A percentile compares a stretch with the other conserved stretches of the same genome.
Evolutionary conservation across 1,140 invertebrate genomes (phyloP).

Genomic region (Drosophila aff.): DNA sequence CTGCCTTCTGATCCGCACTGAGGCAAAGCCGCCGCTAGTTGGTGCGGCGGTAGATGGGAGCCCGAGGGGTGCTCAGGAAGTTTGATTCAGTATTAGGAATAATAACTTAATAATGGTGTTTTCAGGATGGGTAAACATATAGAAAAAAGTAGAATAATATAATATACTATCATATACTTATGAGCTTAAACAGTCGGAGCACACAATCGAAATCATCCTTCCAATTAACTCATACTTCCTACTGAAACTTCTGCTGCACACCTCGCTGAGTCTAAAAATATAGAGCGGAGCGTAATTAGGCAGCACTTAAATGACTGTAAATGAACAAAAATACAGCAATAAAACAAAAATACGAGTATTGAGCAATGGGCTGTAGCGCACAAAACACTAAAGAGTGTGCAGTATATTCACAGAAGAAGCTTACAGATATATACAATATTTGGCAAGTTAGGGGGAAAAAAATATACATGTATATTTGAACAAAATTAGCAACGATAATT

Average conservation of each 20-base stretch:
- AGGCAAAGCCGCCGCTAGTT: constrained; percentile 39
- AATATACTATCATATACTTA: not conserved
- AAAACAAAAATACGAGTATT: constrained; percentile 50
- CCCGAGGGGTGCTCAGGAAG: constrained; percentile 34
- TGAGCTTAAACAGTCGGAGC: not conserved
- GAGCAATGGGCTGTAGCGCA: constrained; percentile 38
- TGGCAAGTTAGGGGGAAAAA: not conserved
- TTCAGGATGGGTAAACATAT: not conserved
- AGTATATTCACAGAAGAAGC: not conserved
- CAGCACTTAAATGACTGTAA: constrained; percentile 70
- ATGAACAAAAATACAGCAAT: constrained; percentile 65
- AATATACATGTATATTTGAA: constrained; percentile 1
- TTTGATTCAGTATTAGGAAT: not conserved
- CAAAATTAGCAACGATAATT: constrained; percentile 6
- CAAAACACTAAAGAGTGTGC: constrained; percentile 13
- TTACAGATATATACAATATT: not conserved
- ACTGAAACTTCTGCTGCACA: constrained; percentile 1
- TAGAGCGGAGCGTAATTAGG: constrained; percentile 74
- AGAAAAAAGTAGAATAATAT: not conserved
- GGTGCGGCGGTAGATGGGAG: constrained; percentile 27
- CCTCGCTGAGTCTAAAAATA: constrained; percentile 40
- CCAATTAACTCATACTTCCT: not conserved
- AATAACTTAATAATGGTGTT: not conserved
- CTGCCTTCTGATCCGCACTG: constrained; percentile 57
- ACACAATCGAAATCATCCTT: not conserved